A percentile compares a stretch with the other conserved stretches of the same genome.
Evolutionary conservation across 2,113 vertebrate genomes (phyloP).

Genomic region (Lutjanus erythropterus): DNA sequence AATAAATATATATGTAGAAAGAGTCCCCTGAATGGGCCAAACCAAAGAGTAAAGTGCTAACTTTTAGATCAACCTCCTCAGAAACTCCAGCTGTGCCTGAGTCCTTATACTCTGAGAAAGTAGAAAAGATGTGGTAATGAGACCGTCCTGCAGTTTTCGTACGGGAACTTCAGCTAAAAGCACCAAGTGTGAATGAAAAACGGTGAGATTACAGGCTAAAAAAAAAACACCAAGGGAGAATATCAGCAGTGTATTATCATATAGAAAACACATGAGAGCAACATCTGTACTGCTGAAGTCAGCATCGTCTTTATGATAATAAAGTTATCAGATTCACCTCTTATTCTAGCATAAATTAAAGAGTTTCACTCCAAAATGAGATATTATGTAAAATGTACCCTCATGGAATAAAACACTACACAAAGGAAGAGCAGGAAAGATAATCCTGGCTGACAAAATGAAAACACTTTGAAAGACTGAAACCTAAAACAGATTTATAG

Average conservation of each 20-base stretch:
- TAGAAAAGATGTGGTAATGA: background rate
- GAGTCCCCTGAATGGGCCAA: background rate
- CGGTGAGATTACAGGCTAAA: background rate
- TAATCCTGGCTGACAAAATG: background rate
- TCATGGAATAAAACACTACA: background rate
- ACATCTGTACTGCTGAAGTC: constrained; percentile 11
- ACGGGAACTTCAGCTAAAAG: constrained; percentile 7
- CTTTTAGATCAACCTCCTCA: background rate
- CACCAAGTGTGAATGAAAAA: constrained; percentile 18
- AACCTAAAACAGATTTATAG: background rate
- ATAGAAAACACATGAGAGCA: background rate
- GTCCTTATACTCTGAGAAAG: background rate
- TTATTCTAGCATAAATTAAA: background rate
- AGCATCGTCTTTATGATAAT: constrained; percentile 1
- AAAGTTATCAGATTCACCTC: background rate
- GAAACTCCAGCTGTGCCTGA: constrained; percentile 27
- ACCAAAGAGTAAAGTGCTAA: constrained; percentile 44
- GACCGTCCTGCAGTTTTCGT: background rate
- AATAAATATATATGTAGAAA: constrained; percentile 1
- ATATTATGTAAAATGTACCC: background rate
- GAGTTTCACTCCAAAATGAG: constrained; percentile 22
- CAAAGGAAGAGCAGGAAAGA: background rate
- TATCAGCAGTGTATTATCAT: background rate
- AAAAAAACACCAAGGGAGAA: background rate
- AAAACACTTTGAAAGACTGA: background rate